Conservation (phyloP, 2,797 vertebrate genomes). For the Myotis findleyi region DNA sequence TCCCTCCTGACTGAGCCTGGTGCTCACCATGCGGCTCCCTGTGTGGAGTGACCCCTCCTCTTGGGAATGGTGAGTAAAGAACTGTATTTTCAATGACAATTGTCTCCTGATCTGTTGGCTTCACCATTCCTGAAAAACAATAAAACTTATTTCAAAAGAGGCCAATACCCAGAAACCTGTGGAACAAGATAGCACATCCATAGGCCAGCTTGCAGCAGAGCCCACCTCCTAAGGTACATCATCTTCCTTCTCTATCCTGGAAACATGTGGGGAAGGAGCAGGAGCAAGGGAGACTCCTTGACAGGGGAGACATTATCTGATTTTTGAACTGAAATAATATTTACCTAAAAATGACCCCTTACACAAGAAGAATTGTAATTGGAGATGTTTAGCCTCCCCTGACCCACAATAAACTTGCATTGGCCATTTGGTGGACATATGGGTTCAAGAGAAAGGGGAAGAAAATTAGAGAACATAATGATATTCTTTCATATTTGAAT, state of each 20-base stretch:
- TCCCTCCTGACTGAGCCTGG: not conserved
- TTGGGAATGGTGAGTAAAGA: not conserved
- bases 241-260: not conserved
- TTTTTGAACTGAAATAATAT: not conserved
- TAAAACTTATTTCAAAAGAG: not conserved
- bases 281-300: not conserved
- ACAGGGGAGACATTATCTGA: not conserved
- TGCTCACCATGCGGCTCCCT: accelerated
- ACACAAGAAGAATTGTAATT: not conserved
- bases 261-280: not conserved
- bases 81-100: not conserved
- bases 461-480: not conserved
- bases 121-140: not conserved
- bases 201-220: not conserved
- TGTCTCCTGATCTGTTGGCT: not conserved
- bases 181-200: not conserved
- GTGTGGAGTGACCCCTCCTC: accelerated
- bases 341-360: not conserved
- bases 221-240: accelerated
- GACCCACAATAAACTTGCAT: not conserved
- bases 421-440: too few species aligned
- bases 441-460: not conserved
- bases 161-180: not conserved
- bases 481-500: not conserved
- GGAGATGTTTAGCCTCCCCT: not conserved